phyloP scores from a whole-genome alignment of 2,888 invertebrate genomes.

The Cheilosia variabilis region DNA sequence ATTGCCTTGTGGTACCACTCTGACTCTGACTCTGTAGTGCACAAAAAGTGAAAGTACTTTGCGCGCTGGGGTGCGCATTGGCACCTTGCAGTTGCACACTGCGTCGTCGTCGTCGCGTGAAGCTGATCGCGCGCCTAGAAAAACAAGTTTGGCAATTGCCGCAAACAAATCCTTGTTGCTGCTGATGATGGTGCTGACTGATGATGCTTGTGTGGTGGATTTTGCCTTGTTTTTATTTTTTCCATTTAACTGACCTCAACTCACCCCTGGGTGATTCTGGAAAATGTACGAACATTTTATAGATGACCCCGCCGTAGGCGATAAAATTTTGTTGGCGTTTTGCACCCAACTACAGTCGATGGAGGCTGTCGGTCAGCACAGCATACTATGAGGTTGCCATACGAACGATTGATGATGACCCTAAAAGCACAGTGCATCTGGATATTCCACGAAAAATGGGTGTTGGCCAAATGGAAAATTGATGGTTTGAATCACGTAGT shows the following conservation, averaged over 20 bases:
- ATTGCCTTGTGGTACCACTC: slow-evolving; percentile 49
- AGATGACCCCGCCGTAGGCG: slow-evolving; percentile 55
- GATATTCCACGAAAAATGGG: slow-evolving; percentile 53
- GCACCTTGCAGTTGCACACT: slow-evolving; percentile 54
- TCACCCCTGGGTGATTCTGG: slow-evolving; percentile 54
- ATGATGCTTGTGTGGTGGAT: slow-evolving; percentile 8
- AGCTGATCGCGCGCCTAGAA: slow-evolving; percentile 38
- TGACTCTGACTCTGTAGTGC: neutral
- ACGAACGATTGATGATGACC: slow-evolving; percentile 58
- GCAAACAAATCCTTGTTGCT: slow-evolving; percentile 32
- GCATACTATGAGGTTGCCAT: slow-evolving; percentile 21
- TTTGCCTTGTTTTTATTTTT: neutral
- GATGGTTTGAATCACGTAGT: slow-evolving; percentile 65
- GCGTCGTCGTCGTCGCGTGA: slow-evolving; percentile 33
- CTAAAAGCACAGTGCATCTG: slow-evolving; percentile 8
- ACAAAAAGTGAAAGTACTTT: slow-evolving; percentile 67
- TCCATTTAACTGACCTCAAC: slow-evolving; percentile 46
- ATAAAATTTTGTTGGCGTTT: slow-evolving; percentile 39
- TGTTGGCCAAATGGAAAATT: slow-evolving; percentile 71
- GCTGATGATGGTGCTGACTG: neutral
- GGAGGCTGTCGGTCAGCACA: slow-evolving; percentile 3
- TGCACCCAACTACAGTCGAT: slow-evolving; percentile 7
- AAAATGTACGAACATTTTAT: slow-evolving; percentile 50
- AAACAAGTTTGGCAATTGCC: slow-evolving; percentile 58
- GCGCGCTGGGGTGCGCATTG: slow-evolving; percentile 39